Percentiles rank a stretch among this genome's conserved stretches.
Conservation (phyloP, 2,797 vertebrate genomes). For the Eupleurogrammus muticus region DNA sequence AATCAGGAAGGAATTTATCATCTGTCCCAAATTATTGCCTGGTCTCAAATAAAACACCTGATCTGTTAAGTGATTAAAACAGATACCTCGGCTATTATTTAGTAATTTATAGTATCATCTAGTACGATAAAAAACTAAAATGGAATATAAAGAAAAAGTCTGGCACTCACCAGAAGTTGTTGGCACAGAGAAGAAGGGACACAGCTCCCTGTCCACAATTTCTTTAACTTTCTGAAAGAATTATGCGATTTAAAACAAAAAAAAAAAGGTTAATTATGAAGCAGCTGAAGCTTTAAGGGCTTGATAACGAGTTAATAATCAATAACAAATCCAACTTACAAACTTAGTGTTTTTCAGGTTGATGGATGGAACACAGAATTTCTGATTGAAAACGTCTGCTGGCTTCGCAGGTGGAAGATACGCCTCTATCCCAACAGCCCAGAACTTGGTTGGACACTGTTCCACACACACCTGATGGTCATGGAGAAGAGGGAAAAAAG, state of each 20-base stretch:
- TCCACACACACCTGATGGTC: conserved; percentile 86
- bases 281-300: too few species aligned
- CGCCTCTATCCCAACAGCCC: fast-evolving
- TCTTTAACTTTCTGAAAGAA: conserved; percentile 66
- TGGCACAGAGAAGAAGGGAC: conserved; percentile 83
- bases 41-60: too few species aligned
- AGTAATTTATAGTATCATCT: too few species aligned
- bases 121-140: too few species aligned
- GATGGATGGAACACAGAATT: conserved; percentile 82
- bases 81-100: too few species aligned
- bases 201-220: conserved; percentile 82
- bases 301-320: too few species aligned
- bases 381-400: conserved; percentile 44
- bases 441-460: conserved; percentile 78
- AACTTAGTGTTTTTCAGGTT: conserved; percentile 35
- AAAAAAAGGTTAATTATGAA: too few species aligned
- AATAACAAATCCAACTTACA: conserved; percentile 63
- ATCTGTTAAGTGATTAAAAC: too few species aligned
- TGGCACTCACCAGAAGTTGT: conserved; percentile 79
- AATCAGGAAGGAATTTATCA: too few species aligned
- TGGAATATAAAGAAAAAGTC: too few species aligned
- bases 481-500: not conserved
- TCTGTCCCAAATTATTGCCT: too few species aligned
- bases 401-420: fast-evolving
- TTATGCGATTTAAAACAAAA: too few species aligned